These are phyloP conservation scores for Atherinosoma microstoma DNA, from an alignment of 2,797 vertebrate genomes.

Conservation along the genomic window DNA sequence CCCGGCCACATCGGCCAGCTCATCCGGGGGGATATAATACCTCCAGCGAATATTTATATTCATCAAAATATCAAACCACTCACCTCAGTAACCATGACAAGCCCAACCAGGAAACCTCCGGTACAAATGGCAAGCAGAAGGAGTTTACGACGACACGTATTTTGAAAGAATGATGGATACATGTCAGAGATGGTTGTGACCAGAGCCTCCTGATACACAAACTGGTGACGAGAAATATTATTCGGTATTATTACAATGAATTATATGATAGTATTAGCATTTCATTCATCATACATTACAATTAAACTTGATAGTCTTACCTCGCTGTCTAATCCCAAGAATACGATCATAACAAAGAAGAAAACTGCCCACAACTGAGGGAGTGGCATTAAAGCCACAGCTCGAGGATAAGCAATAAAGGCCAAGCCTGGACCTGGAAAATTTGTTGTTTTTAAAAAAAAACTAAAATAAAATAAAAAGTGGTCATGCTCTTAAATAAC, in stretches of 20 bases:
- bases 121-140: constrained; percentile 88
- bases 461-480: background rate
- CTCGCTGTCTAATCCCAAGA: constrained; percentile 95
- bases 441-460: background rate
- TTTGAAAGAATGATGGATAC: constrained; percentile 88
- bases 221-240: constrained; percentile 76
- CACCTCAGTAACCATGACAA: constrained; percentile 93
- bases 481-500: background rate
- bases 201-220: constrained; percentile 92
- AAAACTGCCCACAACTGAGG: constrained; percentile 95
- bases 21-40: too few relatives aligned
- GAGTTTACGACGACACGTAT: constrained; percentile 86
- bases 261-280: background rate
- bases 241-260: background rate
- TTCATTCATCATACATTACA: background rate
- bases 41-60: background rate
- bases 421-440: constrained; percentile 92
- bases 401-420: constrained; percentile 94
- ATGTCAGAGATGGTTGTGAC: constrained; percentile 91
- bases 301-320: constrained; percentile 67
- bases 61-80: constrained; percentile 47
- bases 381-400: constrained; percentile 93
- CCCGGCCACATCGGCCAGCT: too few relatives aligned
- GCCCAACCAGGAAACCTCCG: constrained; percentile 88
- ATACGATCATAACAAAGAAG: constrained; percentile 96